Evolutionary conservation across 2,888 invertebrate species (phyloP).

Genomic region (Cheilosia soror): DNA sequence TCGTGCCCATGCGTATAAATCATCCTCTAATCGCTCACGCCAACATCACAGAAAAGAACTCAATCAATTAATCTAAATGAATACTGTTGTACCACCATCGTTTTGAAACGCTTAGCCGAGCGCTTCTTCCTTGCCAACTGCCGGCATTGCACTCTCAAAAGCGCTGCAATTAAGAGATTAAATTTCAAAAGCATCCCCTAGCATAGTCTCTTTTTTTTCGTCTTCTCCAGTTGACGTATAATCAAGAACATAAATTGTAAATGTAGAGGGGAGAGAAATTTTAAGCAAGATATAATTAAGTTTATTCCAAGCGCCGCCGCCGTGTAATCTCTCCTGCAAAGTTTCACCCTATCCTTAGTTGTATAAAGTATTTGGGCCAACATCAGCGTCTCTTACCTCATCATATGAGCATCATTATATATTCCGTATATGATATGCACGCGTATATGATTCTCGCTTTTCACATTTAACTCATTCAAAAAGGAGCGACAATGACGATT

Average conservation of each 20-base stretch:
- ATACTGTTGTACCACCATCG: background rate
- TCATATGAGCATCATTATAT: background rate
- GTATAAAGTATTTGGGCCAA: background rate
- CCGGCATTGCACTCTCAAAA: constrained; percentile 1
- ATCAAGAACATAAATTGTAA: constrained; percentile 15
- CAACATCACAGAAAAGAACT: background rate
- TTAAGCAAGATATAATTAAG: constrained; percentile 18
- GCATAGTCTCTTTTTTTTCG: background rate
- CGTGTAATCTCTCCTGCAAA: background rate
- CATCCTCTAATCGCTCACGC: background rate
- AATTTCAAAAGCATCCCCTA: constrained; percentile 13
- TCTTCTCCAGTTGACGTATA: background rate
- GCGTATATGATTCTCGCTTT: background rate
- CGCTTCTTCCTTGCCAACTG: background rate
- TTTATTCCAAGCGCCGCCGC: constrained; percentile 26
- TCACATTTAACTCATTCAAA: constrained; percentile 42
- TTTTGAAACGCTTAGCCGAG: background rate
- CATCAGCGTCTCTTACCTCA: background rate
- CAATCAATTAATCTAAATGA: background rate
- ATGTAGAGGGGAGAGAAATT: background rate
- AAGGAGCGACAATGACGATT: constrained; percentile 39
- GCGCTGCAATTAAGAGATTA: constrained; percentile 44
- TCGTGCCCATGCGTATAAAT: background rate
- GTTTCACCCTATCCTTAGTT: background rate
- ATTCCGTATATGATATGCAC: background rate